phyloP scores from a whole-genome alignment of 2,113 vertebrate genomes.

The Helogale parvula region DNA sequence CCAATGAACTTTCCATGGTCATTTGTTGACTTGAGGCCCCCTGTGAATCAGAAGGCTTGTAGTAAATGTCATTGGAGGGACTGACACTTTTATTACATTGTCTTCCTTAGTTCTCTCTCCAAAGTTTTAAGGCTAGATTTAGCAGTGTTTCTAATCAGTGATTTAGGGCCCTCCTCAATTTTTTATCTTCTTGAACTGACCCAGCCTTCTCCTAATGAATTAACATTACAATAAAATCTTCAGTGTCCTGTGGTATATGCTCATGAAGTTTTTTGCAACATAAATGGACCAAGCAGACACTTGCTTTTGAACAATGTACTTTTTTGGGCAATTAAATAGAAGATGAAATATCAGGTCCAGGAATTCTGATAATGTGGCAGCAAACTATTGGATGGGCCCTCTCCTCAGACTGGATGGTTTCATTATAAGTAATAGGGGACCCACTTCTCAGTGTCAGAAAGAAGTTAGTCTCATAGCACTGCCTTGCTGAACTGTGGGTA shows the following conservation, averaged over 20 bases:
- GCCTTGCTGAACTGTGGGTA: background rate
- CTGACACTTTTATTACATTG: background rate
- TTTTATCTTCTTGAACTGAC: background rate
- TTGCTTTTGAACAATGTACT: background rate
- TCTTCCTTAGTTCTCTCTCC: background rate
- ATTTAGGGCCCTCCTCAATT: background rate
- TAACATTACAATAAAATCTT: background rate
- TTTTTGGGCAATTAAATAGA: conserved; percentile 33
- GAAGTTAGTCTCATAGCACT: background rate
- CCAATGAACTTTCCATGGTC: background rate
- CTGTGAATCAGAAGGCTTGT: background rate
- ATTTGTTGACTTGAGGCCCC: background rate
- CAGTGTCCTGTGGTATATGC: background rate
- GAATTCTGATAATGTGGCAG: background rate
- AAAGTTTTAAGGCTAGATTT: background rate
- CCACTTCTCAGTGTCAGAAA: background rate
- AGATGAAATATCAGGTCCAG: conserved; percentile 17
- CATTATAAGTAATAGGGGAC: background rate
- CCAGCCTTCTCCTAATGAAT: background rate
- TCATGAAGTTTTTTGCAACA: background rate
- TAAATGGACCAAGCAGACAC: conserved; percentile 1
- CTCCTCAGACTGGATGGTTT: background rate
- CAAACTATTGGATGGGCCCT: background rate
- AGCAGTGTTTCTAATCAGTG: background rate
- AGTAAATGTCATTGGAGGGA: background rate